Evolutionary conservation across 2,888 invertebrate species (phyloP).

Genomic region (Vannuccia rotundouncinata): DNA sequence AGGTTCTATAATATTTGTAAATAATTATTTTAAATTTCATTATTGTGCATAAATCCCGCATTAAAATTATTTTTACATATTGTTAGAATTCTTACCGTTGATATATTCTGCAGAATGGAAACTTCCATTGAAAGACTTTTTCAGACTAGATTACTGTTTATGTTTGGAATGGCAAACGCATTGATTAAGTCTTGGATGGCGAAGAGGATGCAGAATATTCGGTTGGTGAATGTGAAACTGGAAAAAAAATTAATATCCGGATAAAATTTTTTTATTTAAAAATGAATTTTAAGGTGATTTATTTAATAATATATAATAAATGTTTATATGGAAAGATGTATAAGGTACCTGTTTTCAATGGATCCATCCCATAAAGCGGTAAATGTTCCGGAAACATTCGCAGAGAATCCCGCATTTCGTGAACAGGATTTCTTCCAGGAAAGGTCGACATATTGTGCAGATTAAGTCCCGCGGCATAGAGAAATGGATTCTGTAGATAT

Average conservation of each 20-base stretch:
- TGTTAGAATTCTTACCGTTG: too few relatives aligned
- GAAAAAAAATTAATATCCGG: neutral
- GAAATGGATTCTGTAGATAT: neutral
- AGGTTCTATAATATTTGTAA: too few relatives aligned
- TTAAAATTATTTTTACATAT: too few relatives aligned
- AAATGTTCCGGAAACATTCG: neutral
- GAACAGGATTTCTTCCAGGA: neutral
- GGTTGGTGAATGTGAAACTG: conserved; percentile 1
- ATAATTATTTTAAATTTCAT: too few relatives aligned
- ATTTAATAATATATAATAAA: neutral
- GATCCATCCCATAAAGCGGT: neutral
- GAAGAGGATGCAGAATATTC: conserved; percentile 1
- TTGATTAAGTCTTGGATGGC: neutral
- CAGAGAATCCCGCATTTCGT: neutral
- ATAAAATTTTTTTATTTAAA: neutral
- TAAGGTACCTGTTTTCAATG: neutral
- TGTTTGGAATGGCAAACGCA: too few relatives aligned
- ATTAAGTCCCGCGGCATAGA: neutral
- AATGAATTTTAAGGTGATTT: neutral
- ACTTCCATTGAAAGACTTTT: too few relatives aligned
- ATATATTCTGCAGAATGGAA: too few relatives aligned
- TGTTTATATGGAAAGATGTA: neutral
- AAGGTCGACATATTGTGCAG: neutral
- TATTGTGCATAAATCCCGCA: too few relatives aligned
- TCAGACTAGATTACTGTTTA: too few relatives aligned